Evolutionary conservation across 64 coral and sea anemone genomes (phyloP).

Genomic region (Acropora yongei): DNA sequence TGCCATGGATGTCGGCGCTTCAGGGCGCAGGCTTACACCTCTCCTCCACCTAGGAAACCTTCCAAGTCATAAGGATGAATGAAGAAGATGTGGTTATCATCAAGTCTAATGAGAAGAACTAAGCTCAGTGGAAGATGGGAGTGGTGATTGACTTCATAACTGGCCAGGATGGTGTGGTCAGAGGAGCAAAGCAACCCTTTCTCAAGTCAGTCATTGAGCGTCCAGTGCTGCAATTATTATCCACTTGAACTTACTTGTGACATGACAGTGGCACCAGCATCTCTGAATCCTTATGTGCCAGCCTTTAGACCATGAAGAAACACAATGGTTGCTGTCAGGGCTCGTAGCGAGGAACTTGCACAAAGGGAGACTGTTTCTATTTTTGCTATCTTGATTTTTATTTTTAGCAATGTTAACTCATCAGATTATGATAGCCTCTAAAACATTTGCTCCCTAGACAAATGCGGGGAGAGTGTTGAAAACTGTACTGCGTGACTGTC

Average conservation of each 20-base stretch:
- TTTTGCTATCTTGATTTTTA: too few relatives aligned
- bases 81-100: constrained; percentile 7
- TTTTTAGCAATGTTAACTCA: too few relatives aligned
- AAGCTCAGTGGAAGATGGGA: constrained; percentile 26
- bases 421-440: too few relatives aligned
- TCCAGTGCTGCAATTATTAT: constrained; percentile 1
- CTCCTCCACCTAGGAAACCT: constrained; percentile 14
- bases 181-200: constrained; percentile 17
- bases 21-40: constrained; percentile 1
- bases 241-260: background rate
- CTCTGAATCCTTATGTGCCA: too few relatives aligned
- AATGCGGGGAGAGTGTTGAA: too few relatives aligned
- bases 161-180: constrained; percentile 43
- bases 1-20: constrained; percentile 48
- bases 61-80: background rate
- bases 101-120: background rate
- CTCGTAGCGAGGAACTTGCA: too few relatives aligned
- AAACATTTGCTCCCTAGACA: too few relatives aligned
- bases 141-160: constrained; percentile 1
- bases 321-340: too few relatives aligned
- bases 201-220: background rate
- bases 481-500: too few relatives aligned
- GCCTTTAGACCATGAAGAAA: too few relatives aligned
- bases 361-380: too few relatives aligned
- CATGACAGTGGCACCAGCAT: background rate